phyloP scores from a whole-genome alignment of 2,113 vertebrate species.

The Prionailurus viverrinus region DNA sequence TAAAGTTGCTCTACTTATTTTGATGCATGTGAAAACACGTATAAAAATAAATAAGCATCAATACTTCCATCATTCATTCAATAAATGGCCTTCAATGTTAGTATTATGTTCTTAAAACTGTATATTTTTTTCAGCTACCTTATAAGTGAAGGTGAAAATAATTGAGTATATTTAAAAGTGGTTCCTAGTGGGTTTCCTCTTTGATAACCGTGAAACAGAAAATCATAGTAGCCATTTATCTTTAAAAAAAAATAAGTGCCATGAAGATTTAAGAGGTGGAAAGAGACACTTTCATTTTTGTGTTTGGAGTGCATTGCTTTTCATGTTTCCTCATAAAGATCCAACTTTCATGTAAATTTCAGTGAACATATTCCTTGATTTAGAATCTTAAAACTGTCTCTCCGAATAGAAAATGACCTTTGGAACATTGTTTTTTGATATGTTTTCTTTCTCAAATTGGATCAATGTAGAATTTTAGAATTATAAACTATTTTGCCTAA shows the following conservation, averaged over 20 bases:
- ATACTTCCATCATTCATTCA: background rate
- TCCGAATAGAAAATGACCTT: constrained; percentile 37
- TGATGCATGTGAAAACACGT: background rate
- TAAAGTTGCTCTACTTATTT: background rate
- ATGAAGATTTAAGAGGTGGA: background rate
- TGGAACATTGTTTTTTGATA: background rate
- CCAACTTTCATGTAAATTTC: constrained; percentile 50
- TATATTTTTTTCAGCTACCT: background rate
- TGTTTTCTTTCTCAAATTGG: background rate
- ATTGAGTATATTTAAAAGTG: background rate
- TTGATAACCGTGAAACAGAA: background rate
- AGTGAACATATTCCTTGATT: background rate
- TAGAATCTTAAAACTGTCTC: constrained; percentile 6
- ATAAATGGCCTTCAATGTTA: background rate
- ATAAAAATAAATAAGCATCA: background rate
- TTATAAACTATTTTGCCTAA: background rate
- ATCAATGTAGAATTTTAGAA: background rate
- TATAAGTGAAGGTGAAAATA: background rate
- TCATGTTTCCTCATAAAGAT: constrained; percentile 57
- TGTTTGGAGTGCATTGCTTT: background rate
- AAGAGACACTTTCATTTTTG: background rate
- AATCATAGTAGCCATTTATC: background rate
- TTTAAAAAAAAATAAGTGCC: background rate
- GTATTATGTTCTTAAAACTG: background rate
- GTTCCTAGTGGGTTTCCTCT: background rate